Evolutionary conservation across 2,113 vertebrate species (phyloP).

Genomic region (Oophaga pumilio): DNA sequence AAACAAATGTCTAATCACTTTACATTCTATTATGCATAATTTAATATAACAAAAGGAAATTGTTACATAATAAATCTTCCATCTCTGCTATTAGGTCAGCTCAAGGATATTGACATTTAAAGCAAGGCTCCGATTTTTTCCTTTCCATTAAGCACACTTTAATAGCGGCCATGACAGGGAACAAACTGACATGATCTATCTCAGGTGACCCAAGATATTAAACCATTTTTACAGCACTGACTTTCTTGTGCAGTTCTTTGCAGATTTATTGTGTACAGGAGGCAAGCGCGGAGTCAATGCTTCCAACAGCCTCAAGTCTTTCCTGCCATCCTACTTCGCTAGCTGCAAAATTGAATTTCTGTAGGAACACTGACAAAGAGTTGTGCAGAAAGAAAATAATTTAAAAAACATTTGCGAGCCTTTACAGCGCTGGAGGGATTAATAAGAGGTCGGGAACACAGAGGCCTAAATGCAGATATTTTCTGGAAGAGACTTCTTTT

Average conservation of each 20-base stretch:
- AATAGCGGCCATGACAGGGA: constrained; percentile 21
- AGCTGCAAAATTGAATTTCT: constrained; percentile 57
- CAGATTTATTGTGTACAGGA: constrained; percentile 52
- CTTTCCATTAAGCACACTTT: constrained; percentile 34
- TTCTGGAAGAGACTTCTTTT: constrained; percentile 33
- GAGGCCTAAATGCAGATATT: constrained; percentile 32
- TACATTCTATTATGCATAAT: constrained; percentile 30
- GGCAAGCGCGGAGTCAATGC: rapidly evolving
- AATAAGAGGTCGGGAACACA: constrained; percentile 36
- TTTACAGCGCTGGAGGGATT: constrained; percentile 51
- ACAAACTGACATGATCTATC: constrained; percentile 42
- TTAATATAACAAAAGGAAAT: constrained; percentile 25
- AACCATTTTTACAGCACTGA: constrained; percentile 42
- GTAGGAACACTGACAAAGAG: constrained; percentile 48
- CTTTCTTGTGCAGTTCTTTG: constrained; percentile 44
- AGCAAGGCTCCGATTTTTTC: constrained; percentile 47
- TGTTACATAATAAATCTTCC: constrained; percentile 41
- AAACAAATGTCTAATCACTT: neutral
- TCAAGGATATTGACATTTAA: constrained; percentile 57
- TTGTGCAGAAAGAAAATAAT: constrained; percentile 53
- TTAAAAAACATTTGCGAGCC: constrained; percentile 48
- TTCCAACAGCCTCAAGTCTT: constrained; percentile 49
- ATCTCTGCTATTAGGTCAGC: constrained; percentile 49
- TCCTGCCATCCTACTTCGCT: constrained; percentile 49
- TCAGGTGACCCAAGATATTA: constrained; percentile 25